These are phyloP conservation scores for Periophthalmodon schlosseri DNA, from an alignment of 2,113 vertebrate genomes.

Conservation along the genomic window DNA sequence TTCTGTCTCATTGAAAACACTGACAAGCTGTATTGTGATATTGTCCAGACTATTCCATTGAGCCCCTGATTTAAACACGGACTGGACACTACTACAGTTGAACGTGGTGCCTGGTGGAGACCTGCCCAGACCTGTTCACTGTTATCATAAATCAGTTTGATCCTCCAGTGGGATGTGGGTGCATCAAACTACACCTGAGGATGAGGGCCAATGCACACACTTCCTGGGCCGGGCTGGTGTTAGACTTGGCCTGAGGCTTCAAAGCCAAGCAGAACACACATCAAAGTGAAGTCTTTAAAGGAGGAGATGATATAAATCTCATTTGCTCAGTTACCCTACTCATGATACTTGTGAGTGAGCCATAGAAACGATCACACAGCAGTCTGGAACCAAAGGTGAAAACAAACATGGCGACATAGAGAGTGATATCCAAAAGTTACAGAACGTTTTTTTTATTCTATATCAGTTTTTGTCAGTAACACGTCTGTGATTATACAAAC, in stretches of 20 bases:
- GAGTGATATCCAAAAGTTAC: too few relatives aligned
- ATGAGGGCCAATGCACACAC: constrained; percentile 11
- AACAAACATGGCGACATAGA: too few relatives aligned
- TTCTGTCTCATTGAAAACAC: not conserved
- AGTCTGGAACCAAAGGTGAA: too few relatives aligned
- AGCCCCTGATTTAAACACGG: not conserved
- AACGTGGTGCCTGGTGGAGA: constrained; percentile 28
- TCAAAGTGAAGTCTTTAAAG: not conserved
- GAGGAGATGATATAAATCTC: not conserved
- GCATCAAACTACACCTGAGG: constrained; percentile 28
- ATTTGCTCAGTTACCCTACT: not conserved
- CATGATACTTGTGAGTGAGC: not conserved
- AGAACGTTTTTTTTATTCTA: too few relatives aligned
- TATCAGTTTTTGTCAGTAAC: too few relatives aligned
- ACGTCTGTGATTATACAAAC: too few relatives aligned
- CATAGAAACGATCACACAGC: too few relatives aligned
- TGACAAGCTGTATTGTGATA: not conserved
- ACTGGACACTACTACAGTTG: not conserved
- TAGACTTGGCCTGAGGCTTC: constrained; percentile 3
- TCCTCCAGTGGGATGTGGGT: constrained; percentile 26
- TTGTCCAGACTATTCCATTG: not conserved
- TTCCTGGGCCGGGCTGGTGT: constrained; percentile 20
- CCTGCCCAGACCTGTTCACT: constrained; percentile 35
- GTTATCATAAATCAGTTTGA: constrained; percentile 25
- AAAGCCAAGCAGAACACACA: not conserved